Conservation (phyloP, 2,888 invertebrate species). For the Amphimallon solstitiale region DNA sequence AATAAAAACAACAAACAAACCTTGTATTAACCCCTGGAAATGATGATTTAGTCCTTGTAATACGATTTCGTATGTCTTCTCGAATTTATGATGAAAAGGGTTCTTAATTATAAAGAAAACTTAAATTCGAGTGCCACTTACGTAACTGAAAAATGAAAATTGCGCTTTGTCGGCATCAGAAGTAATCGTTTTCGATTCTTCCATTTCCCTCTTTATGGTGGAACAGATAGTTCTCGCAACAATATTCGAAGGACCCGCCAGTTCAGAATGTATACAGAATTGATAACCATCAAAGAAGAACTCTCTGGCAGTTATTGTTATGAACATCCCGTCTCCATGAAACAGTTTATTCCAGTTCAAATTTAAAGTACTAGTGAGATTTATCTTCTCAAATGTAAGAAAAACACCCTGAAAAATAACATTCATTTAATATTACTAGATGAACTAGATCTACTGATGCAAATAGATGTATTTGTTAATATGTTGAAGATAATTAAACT, state of each 20-base stretch:
- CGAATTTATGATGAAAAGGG: too few species aligned
- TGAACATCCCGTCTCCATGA: slow-evolving; percentile 63
- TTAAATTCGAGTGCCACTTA: slow-evolving; percentile 19
- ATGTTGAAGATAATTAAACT: too few species aligned
- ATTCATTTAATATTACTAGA: neutral
- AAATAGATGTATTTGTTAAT: too few species aligned
- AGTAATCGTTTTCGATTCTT: slow-evolving; percentile 18
- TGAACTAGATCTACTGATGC: too few species aligned
- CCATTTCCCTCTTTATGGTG: neutral
- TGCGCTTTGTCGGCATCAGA: slow-evolving; percentile 9
- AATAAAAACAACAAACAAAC: too few species aligned
- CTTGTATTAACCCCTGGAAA: too few species aligned
- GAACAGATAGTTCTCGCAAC: neutral
- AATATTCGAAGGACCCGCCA: neutral
- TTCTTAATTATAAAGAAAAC: too few species aligned
- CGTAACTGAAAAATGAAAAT: slow-evolving; percentile 33
- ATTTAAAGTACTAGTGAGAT: neutral
- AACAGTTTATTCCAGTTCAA: slow-evolving; percentile 60
- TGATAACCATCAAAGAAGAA: slow-evolving; percentile 71
- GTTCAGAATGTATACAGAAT: slow-evolving; percentile 60
- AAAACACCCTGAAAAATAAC: slow-evolving; percentile 20
- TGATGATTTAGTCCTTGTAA: too few species aligned
- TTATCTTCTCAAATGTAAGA: neutral
- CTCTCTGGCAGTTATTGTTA: slow-evolving; percentile 66
- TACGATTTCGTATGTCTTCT: too few species aligned